Base-by-base conservation (phyloP, 2,797 vertebrate genomes). In the Salarias fasciatus region DNA sequence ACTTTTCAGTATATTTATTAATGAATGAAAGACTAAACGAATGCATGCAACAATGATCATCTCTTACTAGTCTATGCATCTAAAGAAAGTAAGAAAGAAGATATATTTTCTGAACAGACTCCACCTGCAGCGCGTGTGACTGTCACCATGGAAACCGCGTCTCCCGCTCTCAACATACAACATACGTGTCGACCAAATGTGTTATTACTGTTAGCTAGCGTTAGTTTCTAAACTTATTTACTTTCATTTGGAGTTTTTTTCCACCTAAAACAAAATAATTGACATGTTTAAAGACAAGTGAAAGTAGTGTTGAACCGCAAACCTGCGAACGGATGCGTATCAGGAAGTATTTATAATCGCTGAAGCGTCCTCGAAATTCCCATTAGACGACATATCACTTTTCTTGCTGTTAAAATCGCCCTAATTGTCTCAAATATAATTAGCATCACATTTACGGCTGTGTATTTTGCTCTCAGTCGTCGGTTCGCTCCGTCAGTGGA, bases 111-210 rank as follows among this genome's bases (percentile, higher is more conserved):
- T 9, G 9, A 3, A 11, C 8, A 44, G 14, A 33, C 38, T 43
- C 30, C 29, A 6, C 15, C 6, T 8, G 8, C 12, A 7, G 63
- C 33, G 69, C 33, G 48, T 59, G 35, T 60, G 56, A 0, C 0
- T 46, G 86, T 89, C 75, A 53, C 85, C 72, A 79, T 75, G 56
- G 67, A 50, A 88, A 91, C 87, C 69, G 38, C 15, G 59, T 53
- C 24, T 13, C 13, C 4, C 3, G 11, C 8, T 11, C 9, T 4
- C 4, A 11, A 11, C 11, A 33, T 31, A 38, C 11, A 35, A 35
- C 18, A 4, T 30, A n/a, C 13, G 10, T 3, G 10, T 7, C 6
- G 33, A 24, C 2, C 6, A 35, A 35, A 35, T 33, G 6, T 8
- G 33, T 29, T 11, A 63, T 66, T 36, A 49, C 3, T 24, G 0